A percentile compares a stretch with the other conserved stretches of the same genome.
Evolutionary conservation across 2,888 invertebrate genomes (phyloP).

Genomic region (Mactromeris polynyma): DNA sequence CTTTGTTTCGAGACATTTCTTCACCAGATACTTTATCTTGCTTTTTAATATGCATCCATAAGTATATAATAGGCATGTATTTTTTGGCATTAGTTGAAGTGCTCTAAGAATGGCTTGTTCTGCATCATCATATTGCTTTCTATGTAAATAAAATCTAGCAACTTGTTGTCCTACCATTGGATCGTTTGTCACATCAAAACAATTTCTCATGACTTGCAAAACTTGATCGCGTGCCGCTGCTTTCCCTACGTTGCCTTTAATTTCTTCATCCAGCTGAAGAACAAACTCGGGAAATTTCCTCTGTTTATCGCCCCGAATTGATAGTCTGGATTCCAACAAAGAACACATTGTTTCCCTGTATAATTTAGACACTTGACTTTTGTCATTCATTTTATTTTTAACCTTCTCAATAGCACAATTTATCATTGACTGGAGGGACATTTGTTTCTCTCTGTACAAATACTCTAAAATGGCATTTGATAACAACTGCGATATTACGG

Average conservation of each 20-base stretch:
- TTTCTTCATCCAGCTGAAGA: constrained; percentile 57
- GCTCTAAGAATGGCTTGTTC: constrained; percentile 67
- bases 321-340: constrained; percentile 52
- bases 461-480: constrained; percentile 41
- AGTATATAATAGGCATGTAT: constrained; percentile 79
- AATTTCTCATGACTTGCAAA: constrained; percentile 64
- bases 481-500: constrained; percentile 46
- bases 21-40: constrained; percentile 55
- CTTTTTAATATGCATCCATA: constrained; percentile 74
- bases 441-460: constrained; percentile 18
- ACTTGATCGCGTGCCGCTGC: constrained; percentile 53
- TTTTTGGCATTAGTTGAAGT: constrained; percentile 63
- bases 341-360: constrained; percentile 40
- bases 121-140: constrained; percentile 72
- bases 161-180: constrained; percentile 79
- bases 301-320: constrained; percentile 40
- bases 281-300: constrained; percentile 75
- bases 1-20: constrained; percentile 34
- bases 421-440: constrained; percentile 20
- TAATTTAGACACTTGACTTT: constrained; percentile 33
- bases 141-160: constrained; percentile 75
- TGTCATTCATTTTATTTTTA: neutral
- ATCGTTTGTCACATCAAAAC: constrained; percentile 72
- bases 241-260: constrained; percentile 60
- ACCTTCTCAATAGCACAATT: constrained; percentile 34